Base-by-base conservation (phyloP, 2,113 vertebrate species). In the Silurus meridionalis region DNA sequence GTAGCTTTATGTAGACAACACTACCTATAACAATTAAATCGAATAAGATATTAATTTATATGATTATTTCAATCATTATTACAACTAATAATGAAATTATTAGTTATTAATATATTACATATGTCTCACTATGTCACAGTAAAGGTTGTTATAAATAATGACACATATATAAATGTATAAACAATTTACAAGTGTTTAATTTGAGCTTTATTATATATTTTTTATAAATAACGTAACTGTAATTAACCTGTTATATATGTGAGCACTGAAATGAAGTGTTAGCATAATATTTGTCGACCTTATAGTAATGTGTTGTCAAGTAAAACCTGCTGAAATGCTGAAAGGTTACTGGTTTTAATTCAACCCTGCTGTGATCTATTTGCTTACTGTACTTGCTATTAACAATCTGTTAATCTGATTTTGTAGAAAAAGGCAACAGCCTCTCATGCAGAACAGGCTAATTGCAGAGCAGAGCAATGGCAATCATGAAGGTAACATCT, bases 401-500 rank as follows among this genome's bases (percentile, higher is more conserved):
- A 50, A 84, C 0, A 21, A 37, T 60, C 77, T 71, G 17, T 86
- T 88, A 23, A 28, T 86, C 37, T 83, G 46, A 55, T 79, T 84
- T 85, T 91, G 8, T 86, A 99, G 98, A 94, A 96, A 96, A 90
- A 97, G 97, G 90, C 94, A 95, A 53, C 95, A 95, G 89, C 88
- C 95, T 0, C 95, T 96, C 83, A 94, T 86, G 71, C 69, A 84
- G 19, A 96, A 2, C 95, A 95, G 25, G 21, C 94, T 93, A 94
- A 93, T 48, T 91, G 2, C 95, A 3, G 97, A 97, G 74, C 96
- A 96, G 90, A 94, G 93, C 0, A 96, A 97, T 72, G 96, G 95
- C 66, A 97, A 97, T 87, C 92, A 96, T 15, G 96, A 98, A 87
- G 95, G 98, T 98, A 93, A 96, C 17, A 53, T 7, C 8, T n/a